Base-by-base conservation (phyloP, 1,140 invertebrate species). In the Sipha flava region DNA sequence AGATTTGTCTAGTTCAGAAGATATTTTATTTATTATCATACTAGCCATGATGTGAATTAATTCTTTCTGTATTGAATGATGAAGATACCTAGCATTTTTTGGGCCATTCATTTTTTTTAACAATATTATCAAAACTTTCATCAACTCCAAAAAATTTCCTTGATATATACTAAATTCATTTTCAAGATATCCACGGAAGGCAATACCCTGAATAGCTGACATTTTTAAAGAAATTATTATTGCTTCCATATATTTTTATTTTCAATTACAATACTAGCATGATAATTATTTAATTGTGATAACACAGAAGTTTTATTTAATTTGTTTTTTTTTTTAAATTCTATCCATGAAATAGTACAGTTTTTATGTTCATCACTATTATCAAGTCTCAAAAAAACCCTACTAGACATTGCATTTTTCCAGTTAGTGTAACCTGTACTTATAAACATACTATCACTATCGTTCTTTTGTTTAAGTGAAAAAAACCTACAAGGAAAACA, bases 401-500 rank as follows among this genome's bases (percentile, higher is more conserved):
- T 37, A 72, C 34, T 37, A 18, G 23, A 37, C 43, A 45, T 29
- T 9, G 68, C 68, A 43, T 45, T 72, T 47, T 45, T 72, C 34
- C 16, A 72, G 14, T 72, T 72, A 21, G 18, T 72, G 14, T 72
- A 72, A 23, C 68, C 68, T 18, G 23, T 26, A 72, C 14, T 43
- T 47, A 23, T 45, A 47, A 26, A 72, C 21, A 72, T 29, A 21
- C 1, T 26, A 43, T 40, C 43, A 47, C 23, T 47, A 72, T 72
- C 34, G 10, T 54, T 54, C n/a, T 49, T 49, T 49, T n/a, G 23
- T 40, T 70, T 70, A 10, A 43, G 14, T 7, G 68, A 47, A 45
- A 43, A 72, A 72, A 72, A 72, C 23, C 68, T 29, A 72, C 68
- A 72, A 6, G 43, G 40, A 72, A 72, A 72, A 72, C 68, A 72